Evolutionary conservation across 2,888 invertebrate species (phyloP).

Genomic region (Tromatobia lineatoria): DNA sequence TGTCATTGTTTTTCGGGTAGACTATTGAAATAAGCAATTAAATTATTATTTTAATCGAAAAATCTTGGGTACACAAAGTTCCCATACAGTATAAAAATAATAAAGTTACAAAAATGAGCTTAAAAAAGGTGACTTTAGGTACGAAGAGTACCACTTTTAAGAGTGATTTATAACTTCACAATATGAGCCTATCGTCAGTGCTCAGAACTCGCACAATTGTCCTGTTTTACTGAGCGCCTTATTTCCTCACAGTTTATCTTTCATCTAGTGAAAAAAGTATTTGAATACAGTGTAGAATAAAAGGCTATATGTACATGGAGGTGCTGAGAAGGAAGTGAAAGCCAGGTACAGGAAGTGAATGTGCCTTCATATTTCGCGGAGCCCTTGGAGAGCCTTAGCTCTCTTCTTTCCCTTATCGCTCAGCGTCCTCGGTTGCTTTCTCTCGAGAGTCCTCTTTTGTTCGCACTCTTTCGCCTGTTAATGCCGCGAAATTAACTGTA

Average conservation of each 20-base stretch:
- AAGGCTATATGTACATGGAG: constrained; percentile 12
- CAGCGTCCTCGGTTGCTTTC: constrained; percentile 60
- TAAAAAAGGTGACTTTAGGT: not conserved
- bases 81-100: not conserved
- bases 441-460: constrained; percentile 82
- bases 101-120: too few species aligned
- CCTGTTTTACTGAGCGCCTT: constrained; percentile 1
- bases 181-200: not conserved
- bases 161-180: not conserved
- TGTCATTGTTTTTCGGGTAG: too few species aligned
- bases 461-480: constrained; percentile 85
- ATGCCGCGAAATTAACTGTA: constrained; percentile 84
- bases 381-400: constrained; percentile 60
- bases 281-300: constrained; percentile 2
- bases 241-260: not conserved
- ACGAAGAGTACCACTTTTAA: not conserved
- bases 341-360: constrained; percentile 39
- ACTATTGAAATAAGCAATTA: too few species aligned
- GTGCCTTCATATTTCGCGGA: constrained; percentile 59
- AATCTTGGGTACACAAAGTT: not conserved
- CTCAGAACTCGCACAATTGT: not conserved
- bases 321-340: constrained; percentile 54
- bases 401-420: constrained; percentile 57
- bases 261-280: constrained; percentile 11
- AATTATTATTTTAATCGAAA: too few species aligned